Percentiles rank a stretch among this genome's conserved stretches.
phyloP scores from a whole-genome alignment of 2,113 vertebrate species.

The Regulus satrapa region DNA sequence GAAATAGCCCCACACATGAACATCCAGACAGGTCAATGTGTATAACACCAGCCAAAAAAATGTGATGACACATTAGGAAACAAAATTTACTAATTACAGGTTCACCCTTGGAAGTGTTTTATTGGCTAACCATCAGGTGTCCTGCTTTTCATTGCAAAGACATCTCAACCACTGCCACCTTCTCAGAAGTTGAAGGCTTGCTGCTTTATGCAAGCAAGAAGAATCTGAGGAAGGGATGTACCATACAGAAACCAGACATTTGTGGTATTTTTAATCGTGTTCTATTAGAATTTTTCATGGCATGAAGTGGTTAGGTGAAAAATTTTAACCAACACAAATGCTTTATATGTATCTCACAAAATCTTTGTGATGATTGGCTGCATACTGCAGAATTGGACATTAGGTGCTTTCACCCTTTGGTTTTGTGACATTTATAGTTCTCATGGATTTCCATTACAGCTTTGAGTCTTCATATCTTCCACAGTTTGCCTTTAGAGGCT shows the following conservation, averaged over 20 bases:
- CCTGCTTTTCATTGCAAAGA: not conserved
- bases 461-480: not conserved
- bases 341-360: not conserved
- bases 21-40: not conserved
- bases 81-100: not conserved
- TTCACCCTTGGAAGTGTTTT: not conserved
- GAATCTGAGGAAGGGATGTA: not conserved
- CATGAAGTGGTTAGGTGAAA: not conserved
- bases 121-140: not conserved
- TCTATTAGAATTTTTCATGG: not conserved
- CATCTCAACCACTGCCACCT: not conserved
- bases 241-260: not conserved
- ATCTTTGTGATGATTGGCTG: not conserved
- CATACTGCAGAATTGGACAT: not conserved
- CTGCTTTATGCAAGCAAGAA: not conserved
- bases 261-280: not conserved
- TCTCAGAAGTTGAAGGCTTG: not conserved
- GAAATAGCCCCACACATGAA: not conserved
- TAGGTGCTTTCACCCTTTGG: not conserved
- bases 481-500: not conserved
- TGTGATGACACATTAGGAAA: not conserved
- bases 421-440: not conserved
- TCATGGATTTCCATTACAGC: not conserved
- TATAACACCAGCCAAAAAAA: not conserved
- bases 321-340: not conserved